Conservation (phyloP, 2,113 vertebrate species). For the Hypomesus transpacificus region DNA sequence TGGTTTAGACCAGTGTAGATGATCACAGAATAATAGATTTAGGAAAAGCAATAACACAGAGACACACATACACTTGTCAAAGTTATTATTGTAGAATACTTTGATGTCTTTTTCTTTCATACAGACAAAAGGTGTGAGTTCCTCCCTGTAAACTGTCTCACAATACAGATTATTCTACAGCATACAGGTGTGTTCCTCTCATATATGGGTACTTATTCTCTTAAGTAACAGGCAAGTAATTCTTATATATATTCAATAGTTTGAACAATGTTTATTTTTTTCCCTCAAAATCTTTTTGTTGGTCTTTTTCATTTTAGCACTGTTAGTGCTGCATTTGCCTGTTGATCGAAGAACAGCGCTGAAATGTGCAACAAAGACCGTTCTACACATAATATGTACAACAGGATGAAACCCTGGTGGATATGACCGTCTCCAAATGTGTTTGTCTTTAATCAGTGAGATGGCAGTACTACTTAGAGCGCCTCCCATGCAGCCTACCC, state of each 20-base stretch:
- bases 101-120: slow-evolving; percentile 78
- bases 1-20: too few relatives aligned
- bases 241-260: slow-evolving; percentile 78
- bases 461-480: slow-evolving; percentile 60
- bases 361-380: slow-evolving; percentile 50
- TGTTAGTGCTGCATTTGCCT: slow-evolving; percentile 68
- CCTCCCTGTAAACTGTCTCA: slow-evolving; percentile 78
- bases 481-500: slow-evolving; percentile 69
- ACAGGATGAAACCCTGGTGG: slow-evolving; percentile 53
- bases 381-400: slow-evolving; percentile 60
- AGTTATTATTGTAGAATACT: slow-evolving; percentile 84
- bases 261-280: slow-evolving; percentile 55
- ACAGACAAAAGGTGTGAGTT: slow-evolving; percentile 82
- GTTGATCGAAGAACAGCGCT: slow-evolving; percentile 56
- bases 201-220: slow-evolving; percentile 76
- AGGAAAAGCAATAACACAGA: slow-evolving; percentile 60
- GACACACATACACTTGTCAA: slow-evolving; percentile 76
- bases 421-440: slow-evolving; percentile 34
- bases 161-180: slow-evolving; percentile 80
- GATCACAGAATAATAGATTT: background rate
- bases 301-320: slow-evolving; percentile 69
- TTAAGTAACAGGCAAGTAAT: slow-evolving; percentile 82
- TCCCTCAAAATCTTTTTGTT: slow-evolving; percentile 50
- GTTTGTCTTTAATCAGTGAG: slow-evolving; percentile 16
- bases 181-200: slow-evolving; percentile 81